phyloP scores from a whole-genome alignment of 2,888 invertebrate species.

The Toxonevra muliebris region DNA sequence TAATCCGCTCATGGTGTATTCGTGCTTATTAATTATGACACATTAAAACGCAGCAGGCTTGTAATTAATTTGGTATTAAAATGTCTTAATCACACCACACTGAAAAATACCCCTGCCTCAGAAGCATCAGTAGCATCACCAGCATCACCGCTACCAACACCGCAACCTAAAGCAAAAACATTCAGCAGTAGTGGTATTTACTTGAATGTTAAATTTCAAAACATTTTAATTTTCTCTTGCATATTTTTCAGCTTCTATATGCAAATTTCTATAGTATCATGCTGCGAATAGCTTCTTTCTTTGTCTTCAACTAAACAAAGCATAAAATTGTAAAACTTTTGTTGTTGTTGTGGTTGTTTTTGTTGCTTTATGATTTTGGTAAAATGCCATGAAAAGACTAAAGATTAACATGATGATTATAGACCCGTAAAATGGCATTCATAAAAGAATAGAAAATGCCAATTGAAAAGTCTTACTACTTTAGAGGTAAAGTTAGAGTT shows the following conservation, averaged over 20 bases:
- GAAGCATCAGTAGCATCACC: neutral
- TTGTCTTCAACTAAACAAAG: too few species aligned
- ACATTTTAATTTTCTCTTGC: neutral
- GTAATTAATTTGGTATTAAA: conserved; percentile 26
- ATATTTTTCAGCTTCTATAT: neutral
- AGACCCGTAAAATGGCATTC: too few species aligned
- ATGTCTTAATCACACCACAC: conserved; percentile 15
- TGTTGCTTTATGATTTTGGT: too few species aligned
- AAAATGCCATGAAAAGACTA: too few species aligned
- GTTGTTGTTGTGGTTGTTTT: neutral
- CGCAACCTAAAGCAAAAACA: neutral
- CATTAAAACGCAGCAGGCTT: conserved; percentile 21
- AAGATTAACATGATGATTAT: too few species aligned
- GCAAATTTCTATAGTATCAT: too few species aligned
- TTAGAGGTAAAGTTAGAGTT: too few species aligned
- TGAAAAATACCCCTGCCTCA: neutral
- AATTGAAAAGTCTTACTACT: too few species aligned
- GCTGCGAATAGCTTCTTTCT: too few species aligned
- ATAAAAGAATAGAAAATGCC: too few species aligned
- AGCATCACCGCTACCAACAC: neutral
- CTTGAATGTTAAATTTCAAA: neutral
- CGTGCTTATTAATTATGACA: conserved; percentile 15
- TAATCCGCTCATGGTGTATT: neutral
- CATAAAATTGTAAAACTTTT: neutral
- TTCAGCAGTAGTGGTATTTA: neutral